Base-by-base conservation (phyloP, 1,140 invertebrate species). In the Oncopodura yosiiana region DNA sequence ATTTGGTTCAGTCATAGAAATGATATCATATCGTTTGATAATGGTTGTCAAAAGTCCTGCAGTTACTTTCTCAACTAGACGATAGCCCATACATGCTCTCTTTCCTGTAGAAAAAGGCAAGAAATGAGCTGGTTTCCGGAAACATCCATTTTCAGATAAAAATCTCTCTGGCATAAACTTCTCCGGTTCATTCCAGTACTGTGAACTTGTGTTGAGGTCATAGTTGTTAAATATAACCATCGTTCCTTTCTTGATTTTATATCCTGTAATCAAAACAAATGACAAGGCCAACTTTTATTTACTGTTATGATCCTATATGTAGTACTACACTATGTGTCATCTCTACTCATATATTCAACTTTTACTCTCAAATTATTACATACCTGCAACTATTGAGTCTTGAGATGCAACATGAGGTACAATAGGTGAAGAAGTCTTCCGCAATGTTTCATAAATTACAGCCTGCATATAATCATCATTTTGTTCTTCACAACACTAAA, bases 201-300 rank as follows among this genome's bases (percentile, higher is more conserved):
- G 72, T 0, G 77, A 70, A 16, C 80, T 83, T 65, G 79, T 82
- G 67, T 92, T 91, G n/a, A 93, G 67, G 32, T 86, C 81, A 69
- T 87, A 90, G 57, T 89, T 92, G 66, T 94, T 93, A 21, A 93
- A 78, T 62, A 94, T 87, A 1, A 93, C 78, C 44, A 91, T 77
- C 0, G 86, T 87, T n/a, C 83, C 86, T 66, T 86, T 84, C 29
- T 81, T 75, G 0, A 93, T 78, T 32, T 74, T 74, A 68, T 78
- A 90, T n/a, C 83, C 74, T 73, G 61, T 29, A 38, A 16, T 14
- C 43, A 46, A 29, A 49, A n/a, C n/a, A n/a, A n/a, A n/a, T n/a
- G n/a, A n/a, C n/a, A n/a, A n/a, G n/a, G n/a, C n/a, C n/a, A n/a
- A n/a, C n/a, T n/a, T n/a, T n/a, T n/a, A n/a, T n/a, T n/a, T n/a